Evolutionary conservation across 2,113 vertebrate species (phyloP), one percentile per base, ranked within the genome.

Genomic region (Isichthys henryi): DNA sequence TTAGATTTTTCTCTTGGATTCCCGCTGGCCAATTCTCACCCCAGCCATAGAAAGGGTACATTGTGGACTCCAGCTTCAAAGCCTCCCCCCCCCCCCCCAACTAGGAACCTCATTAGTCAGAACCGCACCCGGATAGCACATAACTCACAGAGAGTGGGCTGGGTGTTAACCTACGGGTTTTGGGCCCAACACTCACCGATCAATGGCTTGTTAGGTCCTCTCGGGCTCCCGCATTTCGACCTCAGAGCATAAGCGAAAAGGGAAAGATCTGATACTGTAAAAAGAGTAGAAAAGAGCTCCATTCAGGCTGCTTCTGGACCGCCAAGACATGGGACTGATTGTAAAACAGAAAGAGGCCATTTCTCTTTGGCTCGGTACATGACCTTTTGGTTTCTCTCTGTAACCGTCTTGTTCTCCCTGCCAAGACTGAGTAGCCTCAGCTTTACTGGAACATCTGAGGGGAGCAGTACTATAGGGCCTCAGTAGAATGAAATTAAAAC

Each of bases 1-100:
- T 95, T 95, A 96, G 94, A 93, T 95, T 94, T 95, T 93, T 92
- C 92, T 92, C 90, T 91, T 93, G 95, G 93, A 95, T 95, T 94
- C 95, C 95, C 91, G 94, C 95, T 95, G 94, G 92, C 91, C 92
- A 93, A 90, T 94, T 95, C 94, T 95, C 93, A 93, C 91, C 91
- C 92, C 43, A 90, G 91, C 50, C 93, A 91, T 91, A 93, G 94
- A 95, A 95, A 94, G 94, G 92, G 92, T 86, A 88, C 92, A 88
- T 96, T 95, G 96, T 96, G 95, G 93, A 91, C 91, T 88, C 62
- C 84, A 11, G 87, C 94, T 94, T 95, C 94, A 95, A 95, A 95
- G 94, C 93, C 90, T 89, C 90, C 90, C 90, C 91, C 90, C 91
- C 35, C 52, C 50, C 88, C 91, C 90, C 91, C 91, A 94, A 93